Evolutionary conservation across 2,113 vertebrate species (phyloP).

Genomic region (Sarotherodon lohbergeri): DNA sequence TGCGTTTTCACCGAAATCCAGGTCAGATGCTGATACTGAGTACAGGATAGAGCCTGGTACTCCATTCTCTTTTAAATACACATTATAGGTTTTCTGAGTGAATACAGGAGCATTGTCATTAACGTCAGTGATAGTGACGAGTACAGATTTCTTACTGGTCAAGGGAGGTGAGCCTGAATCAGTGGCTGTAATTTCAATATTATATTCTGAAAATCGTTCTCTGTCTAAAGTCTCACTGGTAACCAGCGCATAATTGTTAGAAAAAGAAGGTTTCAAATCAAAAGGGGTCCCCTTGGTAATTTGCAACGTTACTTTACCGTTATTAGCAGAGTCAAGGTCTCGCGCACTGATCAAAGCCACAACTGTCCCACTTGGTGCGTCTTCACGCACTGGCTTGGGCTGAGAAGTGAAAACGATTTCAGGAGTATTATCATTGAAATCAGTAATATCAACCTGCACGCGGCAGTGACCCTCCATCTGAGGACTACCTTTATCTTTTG

Average conservation of each 20-base stretch:
- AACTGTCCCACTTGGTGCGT: constrained; percentile 59
- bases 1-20: too few species aligned
- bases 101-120: constrained; percentile 90
- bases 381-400: constrained; percentile 59
- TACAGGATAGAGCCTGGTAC: constrained; percentile 71
- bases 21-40: too few species aligned
- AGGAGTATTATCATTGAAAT: constrained; percentile 80
- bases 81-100: too few species aligned
- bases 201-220: constrained; percentile 70
- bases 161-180: constrained; percentile 79
- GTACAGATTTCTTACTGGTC: constrained; percentile 66
- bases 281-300: constrained; percentile 76
- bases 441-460: constrained; percentile 71
- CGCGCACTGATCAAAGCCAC: constrained; percentile 60
- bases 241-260: constrained; percentile 87
- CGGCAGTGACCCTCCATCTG: constrained; percentile 75
- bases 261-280: constrained; percentile 73
- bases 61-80: constrained; percentile 83
- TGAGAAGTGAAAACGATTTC: constrained; percentile 73
- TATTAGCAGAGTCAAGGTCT: constrained; percentile 63
- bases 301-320: constrained; percentile 62
- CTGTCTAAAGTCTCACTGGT: constrained; percentile 75
- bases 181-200: constrained; percentile 73
- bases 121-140: constrained; percentile 81
- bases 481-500: constrained; percentile 80